phyloP scores from a whole-genome alignment of 2,113 vertebrate species.

The Rynchops niger region DNA sequence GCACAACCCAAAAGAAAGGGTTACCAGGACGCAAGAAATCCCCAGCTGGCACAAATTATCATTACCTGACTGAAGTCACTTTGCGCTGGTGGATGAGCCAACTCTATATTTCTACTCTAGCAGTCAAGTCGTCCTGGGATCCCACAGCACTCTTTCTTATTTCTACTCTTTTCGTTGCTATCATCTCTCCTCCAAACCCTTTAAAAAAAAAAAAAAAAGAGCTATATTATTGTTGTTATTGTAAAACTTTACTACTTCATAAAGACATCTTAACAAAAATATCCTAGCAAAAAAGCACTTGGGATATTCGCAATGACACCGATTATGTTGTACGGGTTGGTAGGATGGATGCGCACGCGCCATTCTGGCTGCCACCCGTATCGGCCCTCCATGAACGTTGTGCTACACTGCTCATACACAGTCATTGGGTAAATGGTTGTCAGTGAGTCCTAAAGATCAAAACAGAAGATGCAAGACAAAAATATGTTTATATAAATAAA shows the following conservation, averaged over 20 bases:
- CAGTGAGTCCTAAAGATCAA: slow-evolving; percentile 51
- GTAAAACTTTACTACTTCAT: neutral
- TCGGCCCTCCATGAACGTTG: neutral
- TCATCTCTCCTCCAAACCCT: neutral
- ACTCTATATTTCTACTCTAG: neutral
- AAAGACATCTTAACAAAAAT: neutral
- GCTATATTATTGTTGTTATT: neutral
- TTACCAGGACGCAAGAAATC: neutral
- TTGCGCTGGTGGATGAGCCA: neutral
- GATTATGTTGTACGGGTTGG: neutral
- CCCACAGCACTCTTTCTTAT: neutral
- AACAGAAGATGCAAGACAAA: slow-evolving; percentile 40
- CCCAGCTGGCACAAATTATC: neutral
- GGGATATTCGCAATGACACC: neutral
- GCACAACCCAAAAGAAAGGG: neutral
- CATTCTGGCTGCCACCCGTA: neutral
- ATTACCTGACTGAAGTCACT: neutral
- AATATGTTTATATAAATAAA: slow-evolving; percentile 44
- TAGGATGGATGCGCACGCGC: neutral
- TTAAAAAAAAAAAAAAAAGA: neutral
- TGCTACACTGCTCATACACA: neutral
- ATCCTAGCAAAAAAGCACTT: neutral
- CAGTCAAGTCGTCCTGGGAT: neutral
- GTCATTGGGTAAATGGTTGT: slow-evolving; percentile 13
- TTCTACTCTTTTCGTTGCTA: neutral